A percentile compares a stretch with the other conserved stretches of the same genome.
These are phyloP conservation scores for Drosophila kambysellisi DNA, from an alignment of 2,888 invertebrate species.

Conservation along the genomic window DNA sequence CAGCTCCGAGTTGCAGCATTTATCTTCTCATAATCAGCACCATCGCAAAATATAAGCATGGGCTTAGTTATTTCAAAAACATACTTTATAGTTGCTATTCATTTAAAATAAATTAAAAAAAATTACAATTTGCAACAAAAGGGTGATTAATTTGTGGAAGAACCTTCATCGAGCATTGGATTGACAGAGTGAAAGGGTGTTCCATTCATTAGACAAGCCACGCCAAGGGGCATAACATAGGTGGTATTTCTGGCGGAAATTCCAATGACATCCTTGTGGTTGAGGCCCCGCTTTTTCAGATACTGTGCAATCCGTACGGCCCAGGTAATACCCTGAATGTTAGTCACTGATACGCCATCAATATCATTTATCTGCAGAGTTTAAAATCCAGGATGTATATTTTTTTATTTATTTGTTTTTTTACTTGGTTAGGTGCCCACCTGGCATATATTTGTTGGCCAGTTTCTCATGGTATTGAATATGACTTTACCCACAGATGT, in stretches of 20 bases:
- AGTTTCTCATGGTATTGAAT: slow-evolving; percentile 65
- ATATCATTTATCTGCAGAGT: slow-evolving; percentile 65
- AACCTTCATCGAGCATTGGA: slow-evolving; percentile 68
- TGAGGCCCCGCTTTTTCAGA: slow-evolving; percentile 67
- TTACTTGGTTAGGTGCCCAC: slow-evolving; percentile 28
- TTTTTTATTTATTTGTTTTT: background rate
- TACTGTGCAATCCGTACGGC: slow-evolving; percentile 76
- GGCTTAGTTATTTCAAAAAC: slow-evolving; percentile 65
- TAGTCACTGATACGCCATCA: slow-evolving; percentile 70
- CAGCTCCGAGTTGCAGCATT: slow-evolving; percentile 51
- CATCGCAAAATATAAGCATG: slow-evolving; percentile 69
- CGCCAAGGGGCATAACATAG: slow-evolving; percentile 71
- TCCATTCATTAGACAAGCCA: slow-evolving; percentile 73
- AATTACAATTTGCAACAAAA: background rate
- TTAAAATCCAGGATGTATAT: background rate
- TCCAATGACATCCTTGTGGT: slow-evolving; percentile 76
- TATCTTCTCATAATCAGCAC: slow-evolving; percentile 55
- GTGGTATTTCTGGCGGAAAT: slow-evolving; percentile 74
- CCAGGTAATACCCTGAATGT: slow-evolving; percentile 63
- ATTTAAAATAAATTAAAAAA: background rate
- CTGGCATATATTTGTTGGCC: slow-evolving; percentile 73
- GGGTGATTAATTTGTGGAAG: background rate
- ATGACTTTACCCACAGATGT: slow-evolving; percentile 64
- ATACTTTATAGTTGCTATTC: slow-evolving; percentile 53
- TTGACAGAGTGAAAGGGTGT: slow-evolving; percentile 74